Evolutionary conservation across 2,113 vertebrate genomes (phyloP), one percentile per base, ranked within the genome.

Genomic region (Callospermophilus lateralis): DNA sequence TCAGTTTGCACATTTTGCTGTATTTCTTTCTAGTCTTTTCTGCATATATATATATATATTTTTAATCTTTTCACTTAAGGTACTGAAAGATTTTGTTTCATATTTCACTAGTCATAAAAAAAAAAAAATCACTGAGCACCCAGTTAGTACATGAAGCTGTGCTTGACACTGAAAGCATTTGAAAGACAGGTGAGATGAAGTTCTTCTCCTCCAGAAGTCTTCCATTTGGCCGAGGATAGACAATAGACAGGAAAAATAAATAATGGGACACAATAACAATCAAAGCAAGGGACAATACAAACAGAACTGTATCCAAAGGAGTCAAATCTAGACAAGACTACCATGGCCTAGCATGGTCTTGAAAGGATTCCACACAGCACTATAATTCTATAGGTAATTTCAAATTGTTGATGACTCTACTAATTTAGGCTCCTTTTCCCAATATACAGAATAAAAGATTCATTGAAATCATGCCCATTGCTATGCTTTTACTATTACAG

Each of bases 91-190:
- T 55, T 79, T 97, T 84, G 39, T 12, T 51, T 51, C 12, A 28
- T 90, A 61, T 48, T 80, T 93, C 34, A 34, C 28, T 90, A 81
- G 63, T 93, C 58, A 85, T 76, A 80, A 72, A 85, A 85, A 65
- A 81, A 61, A 87, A n/a, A n/a, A n/a, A 37, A 20, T 26, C n/a
- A 63, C 53, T 13, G 32, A 87, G n/a, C 8, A 55, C 11, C 3
- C 53, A 74, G 42, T 30, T 68, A 63, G 76, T 34, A 32, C 32
- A 24, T 12, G 61, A 78, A 90, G 17, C 77, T 39, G 28, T 10
- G n/a, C 51, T 15, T 20, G n/a, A 74, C 19, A 2, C 34, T 13
- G 32, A 48, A 67, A 32, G 58, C n/a, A 68, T 73, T 0, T 48
- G 17, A 65, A 34, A 48, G 78, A 32, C 32, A 12, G 0, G 0